A percentile compares a stretch with the other conserved stretches of the same genome.
phyloP scores from a whole-genome alignment of 2,797 vertebrate genomes.

The Acipenser oxyrinchus region DNA sequence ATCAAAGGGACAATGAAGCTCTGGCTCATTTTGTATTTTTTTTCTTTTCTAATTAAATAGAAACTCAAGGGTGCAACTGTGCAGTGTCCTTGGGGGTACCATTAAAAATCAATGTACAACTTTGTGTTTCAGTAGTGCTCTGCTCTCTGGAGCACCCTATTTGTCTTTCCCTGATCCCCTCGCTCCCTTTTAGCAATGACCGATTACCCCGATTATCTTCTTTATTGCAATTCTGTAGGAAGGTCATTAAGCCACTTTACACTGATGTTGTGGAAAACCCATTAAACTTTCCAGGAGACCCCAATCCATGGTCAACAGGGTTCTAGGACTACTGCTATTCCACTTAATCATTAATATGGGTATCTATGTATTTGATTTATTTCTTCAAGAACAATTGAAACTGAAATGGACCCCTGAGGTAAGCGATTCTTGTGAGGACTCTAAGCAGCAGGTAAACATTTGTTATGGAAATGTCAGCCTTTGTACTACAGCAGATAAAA shows the following conservation, averaged over 20 bases:
- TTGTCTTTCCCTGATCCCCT: too few species aligned
- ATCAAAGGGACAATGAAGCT: conserved; percentile 37
- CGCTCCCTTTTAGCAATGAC: too few species aligned
- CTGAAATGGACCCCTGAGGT: not conserved
- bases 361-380: not conserved
- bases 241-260: too few species aligned
- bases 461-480: not conserved
- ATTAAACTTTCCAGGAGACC: too few species aligned
- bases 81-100: not conserved
- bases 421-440: not conserved
- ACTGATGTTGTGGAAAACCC: too few species aligned
- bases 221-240: too few species aligned
- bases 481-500: not conserved
- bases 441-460: not conserved
- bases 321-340: too few species aligned
- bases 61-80: conserved; percentile 5
- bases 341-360: too few species aligned
- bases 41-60: conserved; percentile 37
- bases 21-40: conserved; percentile 8
- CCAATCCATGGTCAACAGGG: too few species aligned
- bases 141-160: too few species aligned
- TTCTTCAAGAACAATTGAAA: not conserved
- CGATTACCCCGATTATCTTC: too few species aligned
- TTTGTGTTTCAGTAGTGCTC: not conserved
- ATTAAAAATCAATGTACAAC: not conserved